A percentile compares a stretch with the other conserved stretches of the same genome.
Conservation (phyloP, 2,797 vertebrate species). For the Falco novaeseelandiae region DNA sequence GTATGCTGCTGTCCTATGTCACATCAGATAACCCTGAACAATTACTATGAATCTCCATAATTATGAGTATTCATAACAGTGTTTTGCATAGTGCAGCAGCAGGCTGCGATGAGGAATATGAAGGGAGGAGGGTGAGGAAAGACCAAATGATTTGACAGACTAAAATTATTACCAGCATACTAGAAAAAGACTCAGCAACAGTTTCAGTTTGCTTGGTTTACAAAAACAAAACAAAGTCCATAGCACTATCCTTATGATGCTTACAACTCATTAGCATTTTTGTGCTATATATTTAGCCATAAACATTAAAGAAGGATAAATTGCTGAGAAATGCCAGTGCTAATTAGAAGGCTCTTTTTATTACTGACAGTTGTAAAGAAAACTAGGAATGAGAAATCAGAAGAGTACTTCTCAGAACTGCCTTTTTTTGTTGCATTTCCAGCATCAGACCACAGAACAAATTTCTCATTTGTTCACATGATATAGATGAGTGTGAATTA, state of each 20-base stretch:
- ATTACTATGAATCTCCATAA: constrained; percentile 89
- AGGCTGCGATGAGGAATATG: constrained; percentile 66
- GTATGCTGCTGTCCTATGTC: constrained; percentile 88
- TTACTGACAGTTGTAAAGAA: constrained; percentile 8
- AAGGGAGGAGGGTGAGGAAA: constrained; percentile 51
- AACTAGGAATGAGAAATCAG: neutral
- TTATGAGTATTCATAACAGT: constrained; percentile 91
- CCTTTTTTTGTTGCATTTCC: constrained; percentile 12
- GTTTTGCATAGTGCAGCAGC: constrained; percentile 87
- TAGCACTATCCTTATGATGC: constrained; percentile 41
- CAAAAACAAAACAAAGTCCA: constrained; percentile 59
- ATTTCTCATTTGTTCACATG: constrained; percentile 48
- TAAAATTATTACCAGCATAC: constrained; percentile 79
- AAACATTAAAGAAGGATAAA: constrained; percentile 61
- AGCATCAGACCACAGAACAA: neutral
- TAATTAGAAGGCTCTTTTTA: constrained; percentile 70
- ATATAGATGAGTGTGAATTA: constrained; percentile 75
- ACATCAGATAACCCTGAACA: constrained; percentile 91
- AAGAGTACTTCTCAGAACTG: neutral
- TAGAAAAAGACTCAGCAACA: constrained; percentile 69
- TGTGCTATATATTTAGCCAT: constrained; percentile 39
- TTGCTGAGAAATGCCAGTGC: constrained; percentile 77
- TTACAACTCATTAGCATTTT: constrained; percentile 63
- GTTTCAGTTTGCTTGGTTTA: constrained; percentile 73
- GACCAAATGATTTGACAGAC: constrained; percentile 79